Percentiles rank a stretch among this genome's conserved stretches.
phyloP scores from a whole-genome alignment of 2,888 invertebrate genomes.

The Mimachlamys varia region DNA sequence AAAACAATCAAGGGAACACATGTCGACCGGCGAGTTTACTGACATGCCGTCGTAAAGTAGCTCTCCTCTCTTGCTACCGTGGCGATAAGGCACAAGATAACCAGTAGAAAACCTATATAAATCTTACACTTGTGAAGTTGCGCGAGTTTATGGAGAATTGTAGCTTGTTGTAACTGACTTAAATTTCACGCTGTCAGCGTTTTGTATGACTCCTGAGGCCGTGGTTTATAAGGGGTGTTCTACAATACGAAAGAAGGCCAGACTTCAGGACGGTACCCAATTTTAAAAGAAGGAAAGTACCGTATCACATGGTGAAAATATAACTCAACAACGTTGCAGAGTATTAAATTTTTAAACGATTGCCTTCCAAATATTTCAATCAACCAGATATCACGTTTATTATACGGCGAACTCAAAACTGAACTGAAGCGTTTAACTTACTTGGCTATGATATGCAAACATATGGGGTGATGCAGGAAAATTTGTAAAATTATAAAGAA shows the following conservation, averaged over 20 bases:
- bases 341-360: no score
- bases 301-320: no score
- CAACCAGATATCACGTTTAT: no score
- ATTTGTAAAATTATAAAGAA: no score
- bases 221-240: neutral
- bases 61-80: slow-evolving; percentile 10
- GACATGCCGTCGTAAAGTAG: neutral
- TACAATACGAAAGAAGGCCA: neutral
- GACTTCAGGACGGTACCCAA: neutral
- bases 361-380: no score
- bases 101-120: neutral
- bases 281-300: no score
- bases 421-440: no score
- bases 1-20: neutral
- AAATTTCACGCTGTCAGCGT: slow-evolving; percentile 21
- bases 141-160: slow-evolving; percentile 28
- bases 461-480: no score
- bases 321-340: no score
- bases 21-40: slow-evolving; percentile 15
- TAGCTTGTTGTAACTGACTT: slow-evolving; percentile 32
- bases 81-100: neutral
- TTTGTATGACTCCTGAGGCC: neutral
- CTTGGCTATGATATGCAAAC: no score
- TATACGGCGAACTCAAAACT: no score
- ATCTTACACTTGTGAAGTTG: slow-evolving; percentile 31